A percentile compares a stretch with the other conserved stretches of the same genome.
These are phyloP conservation scores for Gadus macrocephalus DNA, from an alignment of 2,113 vertebrate species.

Conservation along the genomic window DNA sequence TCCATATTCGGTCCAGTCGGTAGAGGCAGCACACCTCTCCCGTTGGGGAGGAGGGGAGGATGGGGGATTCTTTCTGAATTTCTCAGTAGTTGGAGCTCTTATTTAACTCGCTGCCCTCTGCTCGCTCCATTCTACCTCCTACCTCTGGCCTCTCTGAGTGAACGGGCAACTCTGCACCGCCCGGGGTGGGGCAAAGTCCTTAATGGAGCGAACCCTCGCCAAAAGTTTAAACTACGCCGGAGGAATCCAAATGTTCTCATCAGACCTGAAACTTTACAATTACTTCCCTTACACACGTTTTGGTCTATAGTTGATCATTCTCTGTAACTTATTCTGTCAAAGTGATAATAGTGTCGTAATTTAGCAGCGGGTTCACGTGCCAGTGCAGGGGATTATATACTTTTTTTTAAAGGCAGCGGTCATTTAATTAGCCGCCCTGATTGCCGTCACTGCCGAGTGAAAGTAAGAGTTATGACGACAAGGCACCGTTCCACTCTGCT, in stretches of 20 bases:
- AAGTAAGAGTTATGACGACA: not conserved
- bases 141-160: constrained; percentile 27
- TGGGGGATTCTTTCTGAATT: too few relatives aligned
- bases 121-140: not conserved
- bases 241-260: constrained; percentile 3
- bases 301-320: too few relatives aligned
- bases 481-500: not conserved
- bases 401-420: too few relatives aligned
- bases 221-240: constrained; percentile 28
- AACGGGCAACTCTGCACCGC: constrained; percentile 36
- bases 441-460: not conserved
- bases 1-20: constrained; percentile 10
- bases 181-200: constrained; percentile 34
- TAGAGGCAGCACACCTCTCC: constrained; percentile 13
- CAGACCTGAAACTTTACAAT: not conserved
- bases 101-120: constrained; percentile 25
- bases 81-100: not conserved
- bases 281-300: too few relatives aligned
- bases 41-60: too few relatives aligned
- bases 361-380: too few relatives aligned
- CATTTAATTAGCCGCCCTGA: not conserved
- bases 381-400: too few relatives aligned
- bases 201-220: constrained; percentile 35
- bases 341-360: too few relatives aligned
- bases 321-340: too few relatives aligned